Conservation (phyloP, 2,888 invertebrate species). For the Hypselothyrea guttata region DNA sequence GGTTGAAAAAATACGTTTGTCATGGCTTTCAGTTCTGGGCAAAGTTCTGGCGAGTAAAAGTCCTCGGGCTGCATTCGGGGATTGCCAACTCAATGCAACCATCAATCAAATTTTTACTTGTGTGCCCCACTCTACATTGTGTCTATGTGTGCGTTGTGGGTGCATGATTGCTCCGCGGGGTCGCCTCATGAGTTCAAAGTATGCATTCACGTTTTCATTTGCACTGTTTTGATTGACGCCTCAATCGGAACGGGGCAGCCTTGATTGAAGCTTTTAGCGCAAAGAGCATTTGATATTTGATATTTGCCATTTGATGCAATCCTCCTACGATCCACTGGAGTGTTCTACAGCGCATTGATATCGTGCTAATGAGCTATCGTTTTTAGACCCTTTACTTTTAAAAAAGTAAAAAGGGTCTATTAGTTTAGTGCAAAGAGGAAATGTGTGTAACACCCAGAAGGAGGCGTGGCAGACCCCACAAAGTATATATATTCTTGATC, state of each 20-base stretch:
- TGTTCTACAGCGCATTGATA: too few species aligned
- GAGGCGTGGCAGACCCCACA: too few species aligned
- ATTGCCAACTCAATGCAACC: constrained; percentile 67
- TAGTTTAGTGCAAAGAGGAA: too few species aligned
- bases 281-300: too few species aligned
- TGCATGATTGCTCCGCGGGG: constrained; percentile 18
- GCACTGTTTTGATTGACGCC: constrained; percentile 54
- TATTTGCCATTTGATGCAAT: constrained; percentile 10
- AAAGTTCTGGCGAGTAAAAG: constrained; percentile 6
- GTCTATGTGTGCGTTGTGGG: constrained; percentile 20
- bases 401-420: too few species aligned
- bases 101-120: constrained; percentile 64
- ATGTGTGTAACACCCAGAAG: too few species aligned
- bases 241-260: constrained; percentile 39
- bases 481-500: too few species aligned
- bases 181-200: constrained; percentile 42
- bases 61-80: constrained; percentile 52
- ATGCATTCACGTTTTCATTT: constrained; percentile 5
- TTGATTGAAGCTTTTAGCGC: constrained; percentile 47
- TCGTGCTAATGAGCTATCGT: constrained; percentile 48
- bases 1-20: constrained; percentile 52
- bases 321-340: not conserved
- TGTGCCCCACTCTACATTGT: constrained; percentile 25
- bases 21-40: constrained; percentile 53
- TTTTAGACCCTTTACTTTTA: constrained; percentile 5